These are phyloP conservation scores for Lochmaea crataegi DNA, from an alignment of 2,888 invertebrate species.

Conservation along the genomic window DNA sequence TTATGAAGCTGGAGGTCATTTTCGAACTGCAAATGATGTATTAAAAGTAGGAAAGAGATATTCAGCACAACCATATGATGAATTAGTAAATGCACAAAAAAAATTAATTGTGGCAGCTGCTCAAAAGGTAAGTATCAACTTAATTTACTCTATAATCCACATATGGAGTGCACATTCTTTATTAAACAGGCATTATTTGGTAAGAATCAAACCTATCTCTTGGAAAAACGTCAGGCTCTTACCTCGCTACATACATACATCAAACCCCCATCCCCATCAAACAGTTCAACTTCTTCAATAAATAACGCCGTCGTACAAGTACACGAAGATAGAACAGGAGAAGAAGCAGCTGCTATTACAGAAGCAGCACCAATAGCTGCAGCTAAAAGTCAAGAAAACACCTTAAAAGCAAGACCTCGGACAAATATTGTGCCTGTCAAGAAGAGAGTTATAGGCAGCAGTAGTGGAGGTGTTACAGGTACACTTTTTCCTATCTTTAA, in stretches of 20 bases:
- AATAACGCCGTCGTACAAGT: conserved; percentile 57
- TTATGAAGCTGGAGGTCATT: conserved; percentile 84
- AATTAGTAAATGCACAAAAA: conserved; percentile 78
- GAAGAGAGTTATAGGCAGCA: conserved; percentile 47
- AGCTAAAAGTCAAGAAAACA: conserved; percentile 70
- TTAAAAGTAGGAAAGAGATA: conserved; percentile 81
- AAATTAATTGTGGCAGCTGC: conserved; percentile 62
- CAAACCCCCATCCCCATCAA: conserved; percentile 59
- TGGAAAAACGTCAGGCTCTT: conserved; percentile 81
- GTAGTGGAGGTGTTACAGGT: conserved; percentile 67
- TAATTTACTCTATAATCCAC: too few relatives aligned
- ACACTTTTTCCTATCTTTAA: conserved; percentile 19
- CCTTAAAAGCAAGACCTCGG: conserved; percentile 79
- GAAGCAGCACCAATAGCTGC: conserved; percentile 63
- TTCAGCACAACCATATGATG: conserved; percentile 83
- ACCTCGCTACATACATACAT: conserved; percentile 79
- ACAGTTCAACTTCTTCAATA: conserved; percentile 51
- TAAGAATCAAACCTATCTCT: conserved; percentile 66
- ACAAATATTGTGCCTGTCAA: conserved; percentile 63
- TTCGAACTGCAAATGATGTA: conserved; percentile 84
- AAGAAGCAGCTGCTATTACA: conserved; percentile 57
- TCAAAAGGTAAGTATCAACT: conserved; percentile 58
- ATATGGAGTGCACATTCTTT: conserved; percentile 14
- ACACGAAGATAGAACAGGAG: conserved; percentile 59
- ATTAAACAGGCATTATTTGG: conserved; percentile 73